Evolutionary conservation across 2,888 invertebrate species (phyloP), one percentile per base, ranked within the genome.

Genomic region (Oegoconia quadripuncta): DNA sequence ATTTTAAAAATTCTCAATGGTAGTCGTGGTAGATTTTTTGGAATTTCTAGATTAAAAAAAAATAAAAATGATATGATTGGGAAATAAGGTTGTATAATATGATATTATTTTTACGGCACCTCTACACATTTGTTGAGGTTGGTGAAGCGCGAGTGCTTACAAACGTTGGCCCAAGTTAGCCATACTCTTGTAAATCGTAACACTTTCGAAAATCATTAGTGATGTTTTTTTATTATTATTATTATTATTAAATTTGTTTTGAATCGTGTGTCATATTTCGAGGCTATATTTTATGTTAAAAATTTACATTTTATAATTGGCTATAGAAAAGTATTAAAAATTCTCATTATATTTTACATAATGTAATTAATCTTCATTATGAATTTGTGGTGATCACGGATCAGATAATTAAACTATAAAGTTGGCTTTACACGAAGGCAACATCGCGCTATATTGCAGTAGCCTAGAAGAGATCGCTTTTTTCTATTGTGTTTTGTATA

Each of bases 1-100:
- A 59, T 60, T 65, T 59, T 44, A 49, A 59, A 62, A 71, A 68
- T 64, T 75, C 74, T 75, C 73, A 49, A 50, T 68, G 68, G 42
- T 72, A 74, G 71, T 37, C 32, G 44, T 64, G 57, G 68, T 70
- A 69, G 69, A 40, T 46, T 53, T n/a, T 63, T 69, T 37, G 55
- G 52, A 59, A 58, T 59, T 62, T 53, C 49, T 63, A 58, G 53
- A 44, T 41, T 39, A 39, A 34, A 34, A 40, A 42, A 40, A 52
- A 47, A 48, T 32, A 39, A 36, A 44, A 39, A 40, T 36, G 37
- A 37, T 33, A 49, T 43, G 23, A 33, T 29, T 39, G 45, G 37
- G 35, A 35, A 30, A 34, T 38, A 48, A 53, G 51, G 52, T 48
- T 55, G 46, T 46, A 46, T 43, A 39, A 39, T 6, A 27, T n/a